Evolutionary conservation across 2,888 invertebrate genomes (phyloP), one percentile per base, ranked within the genome.

Genomic region (Seira sanloemensis): DNA sequence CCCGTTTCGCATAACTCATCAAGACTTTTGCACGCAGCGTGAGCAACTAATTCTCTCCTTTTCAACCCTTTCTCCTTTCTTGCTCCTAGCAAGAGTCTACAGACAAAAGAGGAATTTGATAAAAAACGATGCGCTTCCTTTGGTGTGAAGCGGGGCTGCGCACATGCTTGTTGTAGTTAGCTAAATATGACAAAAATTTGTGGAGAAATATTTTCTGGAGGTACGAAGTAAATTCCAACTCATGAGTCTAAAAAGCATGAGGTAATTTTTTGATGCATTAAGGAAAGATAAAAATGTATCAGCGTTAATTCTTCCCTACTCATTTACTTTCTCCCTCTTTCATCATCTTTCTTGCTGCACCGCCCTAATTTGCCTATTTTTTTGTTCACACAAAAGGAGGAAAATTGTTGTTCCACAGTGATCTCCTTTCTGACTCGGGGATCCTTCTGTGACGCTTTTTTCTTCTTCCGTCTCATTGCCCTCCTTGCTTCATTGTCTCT

Each of bases 1-100:
- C 78, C 78, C 73, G 58, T 65, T 78, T 75, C 74, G 74, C 84
- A 84, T 84, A 84, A 84, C 79, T 84, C 84, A 84, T 84, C 83
- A 74, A 84, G 74, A 74, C 80, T 80, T 37, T 80, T 80, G 68
- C 80, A 80, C 80, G 80, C 74, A 80, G 73, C 37, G 12, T 37
- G 37, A 37, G 37, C 80, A 73, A 74, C 80, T 80, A 80, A 80
- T 80, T 80, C 80, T 74, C 74, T 67, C 73, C 67, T 80, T 74
- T 79, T 68, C 79, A 76, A 37, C 37, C 37, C 37, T 37, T 37
- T 37, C 37, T 37, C 37, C 4, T 37, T 37, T 37, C n/a, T 37
- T 37, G 37, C 37, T 37, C 37, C 12, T 37, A 37, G 37, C 37
- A 37, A 37, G 12, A 12, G 4, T 37, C 37, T 37, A 4, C 12